Conservation (phyloP, 2,888 invertebrate species). For the Limnephilus auricula region DNA sequence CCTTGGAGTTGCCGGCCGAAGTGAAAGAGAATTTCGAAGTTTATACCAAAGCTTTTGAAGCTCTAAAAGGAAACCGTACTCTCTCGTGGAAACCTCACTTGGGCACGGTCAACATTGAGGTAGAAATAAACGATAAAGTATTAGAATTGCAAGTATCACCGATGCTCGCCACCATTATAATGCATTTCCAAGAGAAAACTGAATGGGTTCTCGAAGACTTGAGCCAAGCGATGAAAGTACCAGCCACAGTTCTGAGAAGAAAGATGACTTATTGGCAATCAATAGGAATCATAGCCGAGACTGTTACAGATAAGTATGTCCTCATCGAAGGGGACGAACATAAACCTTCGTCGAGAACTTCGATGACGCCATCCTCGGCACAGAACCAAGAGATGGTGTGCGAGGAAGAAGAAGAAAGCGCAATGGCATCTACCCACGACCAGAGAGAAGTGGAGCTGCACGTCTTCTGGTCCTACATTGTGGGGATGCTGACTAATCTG, state of each 20-base stretch:
- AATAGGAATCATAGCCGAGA: slow-evolving; percentile 91
- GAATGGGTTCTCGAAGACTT: slow-evolving; percentile 93
- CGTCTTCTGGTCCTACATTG: slow-evolving; percentile 97
- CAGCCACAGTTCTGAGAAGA: slow-evolving; percentile 88
- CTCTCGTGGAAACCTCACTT: slow-evolving; percentile 96
- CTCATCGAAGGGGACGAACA: slow-evolving; percentile 81
- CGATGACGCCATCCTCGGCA: slow-evolving; percentile 76
- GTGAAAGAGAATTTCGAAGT: slow-evolving; percentile 89
- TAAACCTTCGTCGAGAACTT: slow-evolving; percentile 71
- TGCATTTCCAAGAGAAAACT: slow-evolving; percentile 92
- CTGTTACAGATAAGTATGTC: slow-evolving; percentile 84
- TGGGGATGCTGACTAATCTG: slow-evolving; percentile 97
- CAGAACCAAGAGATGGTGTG: slow-evolving; percentile 84
- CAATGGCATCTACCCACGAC: slow-evolving; percentile 95
- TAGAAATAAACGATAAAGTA: slow-evolving; percentile 90
- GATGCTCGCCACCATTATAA: slow-evolving; percentile 94
- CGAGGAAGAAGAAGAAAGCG: slow-evolving; percentile 95
- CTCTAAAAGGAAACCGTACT: slow-evolving; percentile 93
- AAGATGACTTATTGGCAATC: slow-evolving; percentile 97
- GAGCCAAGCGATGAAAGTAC: slow-evolving; percentile 91
- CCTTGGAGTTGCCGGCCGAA: slow-evolving; percentile 88
- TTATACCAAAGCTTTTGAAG: slow-evolving; percentile 94
- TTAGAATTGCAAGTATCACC: slow-evolving; percentile 92
- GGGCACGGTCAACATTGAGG: slow-evolving; percentile 92
- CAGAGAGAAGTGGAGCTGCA: slow-evolving; percentile 96